Base-by-base conservation (phyloP, 2,797 vertebrate species). In the Tenualosa ilisha region DNA sequence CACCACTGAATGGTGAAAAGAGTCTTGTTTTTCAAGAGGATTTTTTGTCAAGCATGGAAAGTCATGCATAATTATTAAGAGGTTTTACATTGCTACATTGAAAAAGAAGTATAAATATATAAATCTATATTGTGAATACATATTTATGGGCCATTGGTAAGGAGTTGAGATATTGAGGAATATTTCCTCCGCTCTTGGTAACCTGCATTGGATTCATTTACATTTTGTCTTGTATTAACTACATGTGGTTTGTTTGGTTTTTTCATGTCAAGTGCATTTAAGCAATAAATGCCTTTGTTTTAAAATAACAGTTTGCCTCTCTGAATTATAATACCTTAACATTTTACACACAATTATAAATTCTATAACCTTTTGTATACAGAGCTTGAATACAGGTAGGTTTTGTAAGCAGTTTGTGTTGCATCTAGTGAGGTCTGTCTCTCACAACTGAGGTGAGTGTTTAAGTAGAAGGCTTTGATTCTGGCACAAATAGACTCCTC, bases 251-350 rank as follows among this genome's bases (percentile, higher is more conserved):
- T 92, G 94, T 54, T 88, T 88, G 91, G 82, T 87, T 95, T 95
- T 95, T 49, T 93, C 93, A 95, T 96, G 94, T 96, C 92, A 94
- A 95, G 95, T 96, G 94, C 94, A 96, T 96, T 96, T 96, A 94
- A 92, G 94, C 95, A 96, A 96, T 96, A 96, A 96, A 96, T 96
- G 95, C 95, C 93, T 95, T 96, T 95, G 94, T 92, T 95, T 94
- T 92, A 93, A 94, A 91, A 85, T 81, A 40, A 40, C 13, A n/a
- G 40, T 26, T 79, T 82, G 15, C 6, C 9, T 65, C 24, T 3
- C 1, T 9, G 43, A 61, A 5, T 86, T 82, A 7, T 24, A 59
- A 63, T 15, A 24, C 9, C 50, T 51, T 12, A 51, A 51, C 50
- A 51, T 1, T 51, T 51, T 12, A 51, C 50, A 51, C 50, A 51